Percentiles rank a stretch among this genome's conserved stretches.
phyloP scores from a whole-genome alignment of 2,113 vertebrate genomes.

The Arizona elegans region DNA sequence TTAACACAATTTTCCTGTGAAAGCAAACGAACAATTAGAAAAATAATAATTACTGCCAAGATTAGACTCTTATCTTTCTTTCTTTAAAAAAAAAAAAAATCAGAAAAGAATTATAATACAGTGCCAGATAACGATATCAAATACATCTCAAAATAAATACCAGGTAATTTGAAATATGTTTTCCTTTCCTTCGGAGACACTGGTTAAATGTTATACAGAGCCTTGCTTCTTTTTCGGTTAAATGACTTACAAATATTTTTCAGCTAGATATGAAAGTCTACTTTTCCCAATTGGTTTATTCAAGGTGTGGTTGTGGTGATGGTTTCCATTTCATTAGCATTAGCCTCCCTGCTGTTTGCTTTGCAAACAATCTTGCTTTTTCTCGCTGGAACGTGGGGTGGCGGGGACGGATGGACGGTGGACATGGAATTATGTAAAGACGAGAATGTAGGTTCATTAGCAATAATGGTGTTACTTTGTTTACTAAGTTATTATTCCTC shows the following conservation, averaged over 20 bases:
- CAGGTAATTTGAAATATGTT: conserved; percentile 4
- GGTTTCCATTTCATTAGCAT: background rate
- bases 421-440: background rate
- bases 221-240: background rate
- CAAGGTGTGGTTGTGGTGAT: background rate
- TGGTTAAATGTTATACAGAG: background rate
- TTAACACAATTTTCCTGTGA: background rate
- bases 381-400: background rate
- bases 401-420: too few species aligned
- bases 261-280: background rate
- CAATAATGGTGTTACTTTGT: background rate
- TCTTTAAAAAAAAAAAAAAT: background rate
- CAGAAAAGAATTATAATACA: background rate
- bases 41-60: background rate
- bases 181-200: background rate
- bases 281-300: conserved; percentile 14
- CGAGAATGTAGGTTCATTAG: background rate
- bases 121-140: background rate
- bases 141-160: conserved; percentile 12
- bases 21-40: background rate
- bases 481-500: background rate
- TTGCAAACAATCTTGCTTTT: background rate
- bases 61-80: too few species aligned
- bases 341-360: background rate
- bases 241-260: background rate